These are phyloP conservation scores for Hydrolagus colliei DNA, from an alignment of 2,797 vertebrate species.

Conservation along the genomic window DNA sequence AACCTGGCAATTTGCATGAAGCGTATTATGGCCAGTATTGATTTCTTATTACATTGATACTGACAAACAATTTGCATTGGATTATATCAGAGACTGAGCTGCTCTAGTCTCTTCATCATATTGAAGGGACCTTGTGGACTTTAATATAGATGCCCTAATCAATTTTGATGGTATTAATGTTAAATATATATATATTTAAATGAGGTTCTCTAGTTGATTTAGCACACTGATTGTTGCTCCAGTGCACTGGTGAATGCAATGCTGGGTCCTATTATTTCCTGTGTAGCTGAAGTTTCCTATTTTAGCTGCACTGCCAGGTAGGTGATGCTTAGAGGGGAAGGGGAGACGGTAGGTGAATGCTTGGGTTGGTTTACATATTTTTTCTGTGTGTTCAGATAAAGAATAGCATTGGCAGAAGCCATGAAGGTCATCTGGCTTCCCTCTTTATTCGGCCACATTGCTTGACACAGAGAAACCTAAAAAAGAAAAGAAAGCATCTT, in stretches of 20 bases:
- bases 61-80: background rate
- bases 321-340: background rate
- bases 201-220: too few species aligned
- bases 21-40: too few species aligned
- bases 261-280: too few species aligned
- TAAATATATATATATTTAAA: too few species aligned
- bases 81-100: slow-evolving; percentile 4
- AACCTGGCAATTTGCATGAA: background rate
- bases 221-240: too few species aligned
- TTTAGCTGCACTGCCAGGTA: too few species aligned
- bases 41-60: background rate
- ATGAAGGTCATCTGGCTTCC: background rate
- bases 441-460: background rate
- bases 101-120: background rate
- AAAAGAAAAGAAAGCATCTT: background rate
- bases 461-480: background rate
- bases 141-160: background rate
- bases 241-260: too few species aligned
- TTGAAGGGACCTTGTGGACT: background rate
- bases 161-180: too few species aligned
- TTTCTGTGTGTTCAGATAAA: background rate
- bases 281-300: too few species aligned
- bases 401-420: background rate
- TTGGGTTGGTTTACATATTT: background rate
- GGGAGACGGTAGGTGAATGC: background rate